phyloP scores from a whole-genome alignment of 1,140 invertebrate species.

The Drosophila busckii region DNA sequence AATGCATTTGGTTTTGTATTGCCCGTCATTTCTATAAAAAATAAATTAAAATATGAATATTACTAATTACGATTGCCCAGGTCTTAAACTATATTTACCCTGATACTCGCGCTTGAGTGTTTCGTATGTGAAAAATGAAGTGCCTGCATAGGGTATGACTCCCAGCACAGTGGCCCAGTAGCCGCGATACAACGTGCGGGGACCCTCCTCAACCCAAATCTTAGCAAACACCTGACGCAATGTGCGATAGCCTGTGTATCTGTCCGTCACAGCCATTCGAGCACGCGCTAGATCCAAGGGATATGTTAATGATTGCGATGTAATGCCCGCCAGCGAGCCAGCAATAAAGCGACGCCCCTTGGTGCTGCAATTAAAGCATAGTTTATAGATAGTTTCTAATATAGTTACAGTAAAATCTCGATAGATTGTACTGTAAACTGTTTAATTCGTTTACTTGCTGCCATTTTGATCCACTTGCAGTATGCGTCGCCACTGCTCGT shows the following conservation, averaged over 20 bases:
- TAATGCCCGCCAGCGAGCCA: conserved; percentile 95
- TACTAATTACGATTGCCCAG: not conserved
- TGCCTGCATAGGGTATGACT: conserved; percentile 97
- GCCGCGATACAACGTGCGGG: conserved; percentile 89
- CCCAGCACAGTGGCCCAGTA: conserved; percentile 95
- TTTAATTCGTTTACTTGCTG: conserved; percentile 80
- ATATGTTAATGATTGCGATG: conserved; percentile 96
- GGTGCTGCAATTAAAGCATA: conserved; percentile 39
- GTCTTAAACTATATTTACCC: conserved; percentile 80
- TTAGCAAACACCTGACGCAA: conserved; percentile 88
- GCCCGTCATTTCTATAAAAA: conserved; percentile 61
- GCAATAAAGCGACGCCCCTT: conserved; percentile 86
- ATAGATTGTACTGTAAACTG: not conserved
- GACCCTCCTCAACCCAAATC: conserved; percentile 90
- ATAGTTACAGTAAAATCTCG: not conserved
- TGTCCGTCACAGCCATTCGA: conserved; percentile 97
- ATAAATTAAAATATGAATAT: not conserved
- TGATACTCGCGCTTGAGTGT: conserved; percentile 90
- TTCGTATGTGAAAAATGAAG: conserved; percentile 98
- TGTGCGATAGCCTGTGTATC: conserved; percentile 81
- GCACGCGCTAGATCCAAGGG: conserved; percentile 97
- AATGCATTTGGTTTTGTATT: conserved; percentile 81
- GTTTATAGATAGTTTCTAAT: not conserved
- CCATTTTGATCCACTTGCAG: conserved; percentile 84
- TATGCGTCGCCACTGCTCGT: conserved; percentile 96